Evolutionary conservation across 2,888 invertebrate species (phyloP), one percentile per base, ranked within the genome.

Genomic region (Muscina levida): DNA sequence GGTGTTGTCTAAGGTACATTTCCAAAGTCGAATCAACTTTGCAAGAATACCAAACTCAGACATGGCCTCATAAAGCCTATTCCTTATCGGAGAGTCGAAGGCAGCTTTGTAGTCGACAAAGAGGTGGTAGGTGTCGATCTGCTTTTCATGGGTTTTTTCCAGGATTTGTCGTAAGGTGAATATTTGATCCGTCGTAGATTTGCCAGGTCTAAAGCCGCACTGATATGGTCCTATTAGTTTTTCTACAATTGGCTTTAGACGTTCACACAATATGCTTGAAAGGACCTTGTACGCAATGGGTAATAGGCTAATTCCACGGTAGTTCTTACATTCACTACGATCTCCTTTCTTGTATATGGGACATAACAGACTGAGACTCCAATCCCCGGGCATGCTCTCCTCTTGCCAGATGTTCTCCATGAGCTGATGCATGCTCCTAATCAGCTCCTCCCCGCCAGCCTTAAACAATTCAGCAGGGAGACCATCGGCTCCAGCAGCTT

Each of bases 211-310:
- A 15, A 15, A 48, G 48, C 62, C 62, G 31, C 72, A 46, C 37
- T 62, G 72, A 5, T 48, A 15, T 15, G 48, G 48, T 48, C 17
- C 48, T 15, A 48, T 48, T 2, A 48, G 31, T 3, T 31, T 8
- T 31, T 3, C 17, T 2, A 48, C 48, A n/a, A 39, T 15, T 37
- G 17, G 39, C 37, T 37, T 31, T 26, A 37, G 11, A 67, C 42
- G 11, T 19, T 48, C 77, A 57, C 77, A 77, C 67, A 48, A 51
- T 72, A 77, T 11, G 11, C 13, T 8, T 82, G 83, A 44, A 15
- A 65, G 1, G 3, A 48, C n/a, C n/a, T n/a, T n/a, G n/a, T n/a
- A n/a, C n/a, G n/a, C n/a, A n/a, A n/a, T n/a, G n/a, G n/a, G n/a
- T n/a, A n/a, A n/a, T n/a, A n/a, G n/a, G n/a, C n/a, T n/a, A n/a